Conservation (phyloP, 2,888 invertebrate genomes). For the Ochlodes sylvanus region DNA sequence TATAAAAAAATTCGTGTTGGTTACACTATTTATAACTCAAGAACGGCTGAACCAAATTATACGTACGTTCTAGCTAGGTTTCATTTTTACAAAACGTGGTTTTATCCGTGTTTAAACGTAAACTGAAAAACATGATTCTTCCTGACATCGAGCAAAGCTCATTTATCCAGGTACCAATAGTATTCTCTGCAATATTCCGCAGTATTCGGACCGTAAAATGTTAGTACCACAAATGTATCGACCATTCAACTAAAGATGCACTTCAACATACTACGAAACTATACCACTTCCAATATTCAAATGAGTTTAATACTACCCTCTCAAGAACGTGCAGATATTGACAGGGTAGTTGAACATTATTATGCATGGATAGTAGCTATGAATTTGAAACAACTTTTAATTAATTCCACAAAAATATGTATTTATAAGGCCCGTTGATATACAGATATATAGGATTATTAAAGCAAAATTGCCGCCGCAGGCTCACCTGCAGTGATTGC, state of each 20-base stretch:
- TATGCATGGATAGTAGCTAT: not conserved
- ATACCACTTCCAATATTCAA: slow-evolving; percentile 14
- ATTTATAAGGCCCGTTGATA: too few relatives aligned
- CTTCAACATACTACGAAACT: not conserved
- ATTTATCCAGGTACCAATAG: too few relatives aligned
- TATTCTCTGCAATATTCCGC: not conserved
- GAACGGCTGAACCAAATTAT: too few relatives aligned
- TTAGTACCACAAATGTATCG: not conserved
- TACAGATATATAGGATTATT: too few relatives aligned
- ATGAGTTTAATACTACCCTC: slow-evolving; percentile 14
- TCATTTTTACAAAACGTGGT: too few relatives aligned
- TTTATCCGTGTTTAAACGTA: too few relatives aligned
- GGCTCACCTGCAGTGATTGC: not conserved
- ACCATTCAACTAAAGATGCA: not conserved
- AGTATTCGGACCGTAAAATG: not conserved
- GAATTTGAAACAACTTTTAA: not conserved
- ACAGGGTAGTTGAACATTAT: not conserved
- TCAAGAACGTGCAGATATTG: slow-evolving; percentile 11
- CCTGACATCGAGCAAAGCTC: too few relatives aligned
- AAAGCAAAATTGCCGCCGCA: not conserved
- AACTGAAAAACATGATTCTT: too few relatives aligned
- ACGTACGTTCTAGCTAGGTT: too few relatives aligned
- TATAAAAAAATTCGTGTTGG: too few relatives aligned
- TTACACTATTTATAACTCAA: too few relatives aligned
- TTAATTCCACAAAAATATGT: too few relatives aligned